Percentiles rank a stretch among this genome's conserved stretches.
These are phyloP conservation scores for Chymomyza amoena DNA, from an alignment of 2,888 invertebrate genomes.

Conservation along the genomic window DNA sequence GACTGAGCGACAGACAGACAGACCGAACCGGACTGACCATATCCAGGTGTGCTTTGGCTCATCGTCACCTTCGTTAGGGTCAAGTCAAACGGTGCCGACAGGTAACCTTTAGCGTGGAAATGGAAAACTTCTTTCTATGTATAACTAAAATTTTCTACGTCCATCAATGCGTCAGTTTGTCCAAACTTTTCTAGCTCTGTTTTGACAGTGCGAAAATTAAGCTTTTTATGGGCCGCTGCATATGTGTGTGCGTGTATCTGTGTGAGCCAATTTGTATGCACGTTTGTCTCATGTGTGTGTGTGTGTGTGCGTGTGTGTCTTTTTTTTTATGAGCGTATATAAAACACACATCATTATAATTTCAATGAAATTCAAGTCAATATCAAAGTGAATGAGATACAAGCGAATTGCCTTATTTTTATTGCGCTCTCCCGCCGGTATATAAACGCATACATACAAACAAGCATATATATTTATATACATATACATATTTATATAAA, in stretches of 20 bases:
- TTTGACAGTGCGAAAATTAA: background rate
- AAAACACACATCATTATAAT: slow-evolving; percentile 70
- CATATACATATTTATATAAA: no score
- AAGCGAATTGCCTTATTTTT: slow-evolving; percentile 42
- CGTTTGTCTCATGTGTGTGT: background rate
- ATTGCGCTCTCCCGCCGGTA: slow-evolving; percentile 24
- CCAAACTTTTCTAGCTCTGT: background rate
- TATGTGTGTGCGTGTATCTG: slow-evolving; percentile 16
- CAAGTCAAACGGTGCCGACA: background rate
- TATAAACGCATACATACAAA: background rate
- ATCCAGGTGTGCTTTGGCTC: background rate
- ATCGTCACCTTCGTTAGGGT: background rate
- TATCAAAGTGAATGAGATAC: slow-evolving; percentile 58
- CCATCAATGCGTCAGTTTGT: background rate
- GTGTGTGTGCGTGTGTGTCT: background rate
- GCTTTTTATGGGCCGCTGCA: background rate
- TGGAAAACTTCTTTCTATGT: background rate
- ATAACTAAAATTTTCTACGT: background rate
- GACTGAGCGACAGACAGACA: background rate
- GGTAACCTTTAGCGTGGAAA: background rate
- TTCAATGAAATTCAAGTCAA: slow-evolving; percentile 67
- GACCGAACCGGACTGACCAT: background rate
- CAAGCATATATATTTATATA: background rate
- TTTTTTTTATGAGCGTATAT: slow-evolving; percentile 51
- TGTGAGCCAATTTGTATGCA: background rate